Percentiles rank a stretch among this genome's conserved stretches.
Evolutionary conservation across 2,797 vertebrate genomes (phyloP).

Genomic region (Pseudomugil gertrudae): DNA sequence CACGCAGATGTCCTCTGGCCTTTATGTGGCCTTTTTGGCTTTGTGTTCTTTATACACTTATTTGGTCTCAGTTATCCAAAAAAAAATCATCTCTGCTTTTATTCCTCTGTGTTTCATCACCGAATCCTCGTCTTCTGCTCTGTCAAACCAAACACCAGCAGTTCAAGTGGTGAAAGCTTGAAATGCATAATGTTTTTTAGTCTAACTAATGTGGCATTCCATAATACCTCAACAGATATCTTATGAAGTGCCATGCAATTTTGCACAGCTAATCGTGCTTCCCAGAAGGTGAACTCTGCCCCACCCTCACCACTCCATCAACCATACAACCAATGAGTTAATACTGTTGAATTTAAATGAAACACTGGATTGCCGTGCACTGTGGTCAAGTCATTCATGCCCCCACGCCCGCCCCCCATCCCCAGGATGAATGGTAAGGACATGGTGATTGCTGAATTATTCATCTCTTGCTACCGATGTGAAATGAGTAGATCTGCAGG

Average conservation of each 20-base stretch:
- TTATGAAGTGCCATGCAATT: neutral
- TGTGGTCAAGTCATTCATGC: neutral
- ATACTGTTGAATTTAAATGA: too few relatives aligned
- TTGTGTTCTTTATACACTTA: constrained; percentile 18
- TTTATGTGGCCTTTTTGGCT: constrained; percentile 31
- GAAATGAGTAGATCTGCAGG: neutral
- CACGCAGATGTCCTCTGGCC: constrained; percentile 9
- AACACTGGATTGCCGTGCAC: neutral
- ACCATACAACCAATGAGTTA: too few relatives aligned
- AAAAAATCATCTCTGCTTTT: constrained; percentile 20
- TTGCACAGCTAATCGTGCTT: neutral
- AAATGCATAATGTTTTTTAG: neutral
- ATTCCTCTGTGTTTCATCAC: constrained; percentile 38
- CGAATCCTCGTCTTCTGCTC: constrained; percentile 9
- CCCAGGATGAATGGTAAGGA: neutral
- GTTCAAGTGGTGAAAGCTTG: neutral
- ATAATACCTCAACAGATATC: neutral
- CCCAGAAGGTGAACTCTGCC: too few relatives aligned
- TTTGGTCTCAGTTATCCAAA: constrained; percentile 7
- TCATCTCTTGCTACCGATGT: neutral
- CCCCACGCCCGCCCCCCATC: too few relatives aligned
- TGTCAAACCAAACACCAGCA: neutral
- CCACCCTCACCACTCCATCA: too few relatives aligned
- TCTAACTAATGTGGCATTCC: neutral
- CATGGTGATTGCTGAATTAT: neutral